Base-by-base conservation (phyloP, 2,113 vertebrate genomes). In the Copsychus sechellarum region DNA sequence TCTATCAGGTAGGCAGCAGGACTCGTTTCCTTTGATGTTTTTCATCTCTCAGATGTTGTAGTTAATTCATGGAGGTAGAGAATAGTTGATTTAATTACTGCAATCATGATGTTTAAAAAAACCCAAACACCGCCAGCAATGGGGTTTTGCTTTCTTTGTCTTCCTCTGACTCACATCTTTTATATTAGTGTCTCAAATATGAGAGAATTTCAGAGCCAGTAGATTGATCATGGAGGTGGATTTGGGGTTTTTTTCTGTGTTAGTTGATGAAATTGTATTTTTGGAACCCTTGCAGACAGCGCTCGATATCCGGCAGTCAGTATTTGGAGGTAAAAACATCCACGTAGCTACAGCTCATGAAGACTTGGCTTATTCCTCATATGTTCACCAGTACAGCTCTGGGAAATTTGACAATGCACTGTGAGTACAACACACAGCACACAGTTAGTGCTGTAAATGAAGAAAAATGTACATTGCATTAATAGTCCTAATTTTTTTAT, bases 361-460 rank as follows among this genome's bases (percentile, higher is more conserved):
- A 97, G 99, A 99, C 93, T 96, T 99, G 95, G 99, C 99, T 19
- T 99, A 99, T 84, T 99, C 99, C 29, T 99, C 99, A 1, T 99
- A 99, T 1, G 99, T 99, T 92, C 99, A 99, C 97, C 99, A 99
- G 97, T 99, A 99, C 97, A 99, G 99, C 97, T 99, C 99, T 97
- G 99, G 99, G 77, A 99, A 99, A 73, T 99, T 99, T 53, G 99
- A 99, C 97, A 99, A 99, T 76, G 99, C 99, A 51, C 98, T 99
- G 99, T 99, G 98, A 99, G 99, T 99, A 95, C 47, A 42, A 5
- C 57, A 8, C 31, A 67, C 80, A 10, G 47, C 77, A 76, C 74
- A 48, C 57, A 31, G 40, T 40, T 40, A 40, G 40, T 92, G 17
- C 26, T 85, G 3, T 34, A 48, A 34, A 15, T 71, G 64, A 28